Conservation (phyloP, 2,113 vertebrate species). For the Pluvialis apricaria region DNA sequence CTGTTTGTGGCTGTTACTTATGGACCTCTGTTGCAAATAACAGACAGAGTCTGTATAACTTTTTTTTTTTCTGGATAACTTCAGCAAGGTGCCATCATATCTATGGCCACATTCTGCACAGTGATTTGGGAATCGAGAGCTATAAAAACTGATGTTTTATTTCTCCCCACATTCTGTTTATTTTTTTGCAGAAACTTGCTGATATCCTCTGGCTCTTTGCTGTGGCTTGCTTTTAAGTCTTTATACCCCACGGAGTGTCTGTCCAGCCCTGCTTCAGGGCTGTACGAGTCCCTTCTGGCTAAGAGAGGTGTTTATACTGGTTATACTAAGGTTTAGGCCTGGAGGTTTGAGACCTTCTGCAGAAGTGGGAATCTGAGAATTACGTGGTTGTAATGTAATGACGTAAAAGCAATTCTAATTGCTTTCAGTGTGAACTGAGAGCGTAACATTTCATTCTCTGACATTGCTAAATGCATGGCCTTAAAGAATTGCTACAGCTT, state of each 20-base stretch:
- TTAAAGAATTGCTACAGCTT: background rate
- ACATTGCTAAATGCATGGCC: background rate
- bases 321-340: background rate
- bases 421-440: background rate
- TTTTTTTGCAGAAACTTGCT: background rate
- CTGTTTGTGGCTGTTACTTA: background rate
- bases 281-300: background rate
- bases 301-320: background rate
- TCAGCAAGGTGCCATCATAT: background rate
- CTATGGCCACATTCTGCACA: background rate
- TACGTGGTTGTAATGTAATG: background rate
- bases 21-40: background rate
- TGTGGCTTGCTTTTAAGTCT: background rate
- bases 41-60: background rate
- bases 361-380: background rate
- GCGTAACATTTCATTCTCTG: background rate
- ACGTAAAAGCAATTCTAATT: background rate
- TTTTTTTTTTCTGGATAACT: background rate
- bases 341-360: background rate
- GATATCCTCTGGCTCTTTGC: background rate
- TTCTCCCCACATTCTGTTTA: background rate
- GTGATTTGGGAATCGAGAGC: background rate
- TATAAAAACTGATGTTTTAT: background rate
- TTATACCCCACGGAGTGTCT: background rate
- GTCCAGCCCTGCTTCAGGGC: background rate